These are phyloP conservation scores for Tachina lurida DNA, from an alignment of 2,888 invertebrate species.

Conservation along the genomic window DNA sequence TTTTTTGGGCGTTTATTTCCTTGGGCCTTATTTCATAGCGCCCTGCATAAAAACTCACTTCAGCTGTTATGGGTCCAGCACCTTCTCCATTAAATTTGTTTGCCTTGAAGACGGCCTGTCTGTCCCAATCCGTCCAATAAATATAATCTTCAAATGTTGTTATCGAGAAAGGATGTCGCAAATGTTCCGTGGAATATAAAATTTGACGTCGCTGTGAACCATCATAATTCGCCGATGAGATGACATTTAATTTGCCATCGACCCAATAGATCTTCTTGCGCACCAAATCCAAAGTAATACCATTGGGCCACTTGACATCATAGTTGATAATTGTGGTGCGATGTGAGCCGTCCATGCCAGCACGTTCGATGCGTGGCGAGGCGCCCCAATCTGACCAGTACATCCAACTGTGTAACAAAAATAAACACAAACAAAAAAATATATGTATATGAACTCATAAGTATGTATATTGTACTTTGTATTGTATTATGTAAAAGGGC, in stretches of 20 bases:
- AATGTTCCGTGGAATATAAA: slow-evolving; percentile 89
- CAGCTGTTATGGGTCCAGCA: slow-evolving; percentile 89
- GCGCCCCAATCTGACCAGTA: slow-evolving; percentile 99
- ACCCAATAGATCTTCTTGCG: slow-evolving; percentile 97
- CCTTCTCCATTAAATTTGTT: slow-evolving; percentile 95
- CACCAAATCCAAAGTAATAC: slow-evolving; percentile 95
- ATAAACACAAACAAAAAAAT: no score
- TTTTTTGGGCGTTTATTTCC: no score
- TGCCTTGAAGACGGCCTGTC: slow-evolving; percentile 94
- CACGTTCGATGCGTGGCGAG: slow-evolving; percentile 95
- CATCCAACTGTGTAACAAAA: slow-evolving; percentile 88
- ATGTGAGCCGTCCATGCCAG: slow-evolving; percentile 98
- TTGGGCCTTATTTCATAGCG: no score
- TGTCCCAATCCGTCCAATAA: slow-evolving; percentile 99
- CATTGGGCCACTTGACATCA: slow-evolving; percentile 98
- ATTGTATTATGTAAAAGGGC: slow-evolving; percentile 7
- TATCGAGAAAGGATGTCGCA: slow-evolving; percentile 97
- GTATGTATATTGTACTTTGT: background rate
- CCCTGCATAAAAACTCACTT: slow-evolving; percentile 84
- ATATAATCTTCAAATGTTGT: slow-evolving; percentile 98
- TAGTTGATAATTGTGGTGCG: slow-evolving; percentile 92
- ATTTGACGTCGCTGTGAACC: slow-evolving; percentile 91
- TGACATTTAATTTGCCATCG: slow-evolving; percentile 95
- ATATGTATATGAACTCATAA: slow-evolving; percentile 16
- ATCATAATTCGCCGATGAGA: slow-evolving; percentile 94